Conservation (phyloP, 2,113 vertebrate species). For the Dolichotis patagonum region DNA sequence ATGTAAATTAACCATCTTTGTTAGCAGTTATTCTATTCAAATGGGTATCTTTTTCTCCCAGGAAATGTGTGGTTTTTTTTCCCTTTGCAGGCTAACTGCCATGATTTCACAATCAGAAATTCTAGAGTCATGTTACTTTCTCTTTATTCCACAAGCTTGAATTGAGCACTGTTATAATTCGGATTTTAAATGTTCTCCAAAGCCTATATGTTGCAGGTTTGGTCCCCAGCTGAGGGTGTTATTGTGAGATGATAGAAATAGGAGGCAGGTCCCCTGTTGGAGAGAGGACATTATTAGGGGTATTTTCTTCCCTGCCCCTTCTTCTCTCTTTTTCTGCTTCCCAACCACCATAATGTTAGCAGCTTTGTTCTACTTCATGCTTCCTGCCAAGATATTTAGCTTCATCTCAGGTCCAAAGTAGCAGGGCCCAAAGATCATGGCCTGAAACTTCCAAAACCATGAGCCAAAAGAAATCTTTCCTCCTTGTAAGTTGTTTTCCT, state of each 20-base stretch:
- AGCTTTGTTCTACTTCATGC: not conserved
- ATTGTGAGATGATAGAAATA: not conserved
- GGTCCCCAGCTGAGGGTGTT: not conserved
- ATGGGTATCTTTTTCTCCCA: conserved; percentile 2
- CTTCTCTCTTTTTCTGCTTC: not conserved
- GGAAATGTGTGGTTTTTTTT: not conserved
- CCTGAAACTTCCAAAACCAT: not conserved
- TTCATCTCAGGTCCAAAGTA: not conserved
- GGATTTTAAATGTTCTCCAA: not conserved
- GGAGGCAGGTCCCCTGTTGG: not conserved
- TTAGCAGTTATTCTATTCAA: conserved; percentile 4
- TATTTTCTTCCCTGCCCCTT: not conserved
- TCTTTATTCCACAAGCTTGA: not conserved
- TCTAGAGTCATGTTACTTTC: not conserved
- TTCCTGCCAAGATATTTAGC: not conserved
- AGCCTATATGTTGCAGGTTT: not conserved
- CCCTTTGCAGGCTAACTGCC: not conserved
- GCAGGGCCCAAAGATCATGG: not conserved
- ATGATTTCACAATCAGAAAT: not conserved
- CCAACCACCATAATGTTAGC: not conserved
- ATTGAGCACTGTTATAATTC: not conserved
- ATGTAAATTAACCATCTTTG: not conserved
- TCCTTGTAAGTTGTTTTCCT: not conserved
- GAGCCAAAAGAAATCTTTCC: not conserved
- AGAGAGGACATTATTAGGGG: not conserved